Base-by-base conservation (phyloP, 2,797 vertebrate genomes). In the Cygnus olor region DNA sequence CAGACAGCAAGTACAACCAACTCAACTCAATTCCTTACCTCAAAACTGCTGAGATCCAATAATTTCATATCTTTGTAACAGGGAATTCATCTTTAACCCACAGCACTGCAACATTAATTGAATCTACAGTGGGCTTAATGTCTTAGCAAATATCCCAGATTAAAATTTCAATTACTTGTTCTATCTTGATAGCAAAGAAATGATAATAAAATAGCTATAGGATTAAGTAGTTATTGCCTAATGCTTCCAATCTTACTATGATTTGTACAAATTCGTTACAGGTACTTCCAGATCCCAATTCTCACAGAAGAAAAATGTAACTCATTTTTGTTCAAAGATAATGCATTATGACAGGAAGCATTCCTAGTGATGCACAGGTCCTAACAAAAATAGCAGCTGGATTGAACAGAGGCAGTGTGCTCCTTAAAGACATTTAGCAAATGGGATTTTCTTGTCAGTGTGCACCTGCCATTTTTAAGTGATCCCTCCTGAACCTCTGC, bases 1-100 rank as follows among this genome's bases (percentile, higher is more conserved):
- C 88, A 96, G 69, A 95, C 80, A 89, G 63, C 42, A 94, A 97
- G 61, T 54, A 69, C n/a, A 89, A 94, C 80, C 90, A 91, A 89
- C 40, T 25, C 58, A 89, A 61, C 80, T 96, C 80, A 84, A 51
- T 94, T 91, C 66, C 73, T 94, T 68, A 94, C 90, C 36, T 69
- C 51, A 13, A 89, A 97, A 93, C 63, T 45, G 57, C 82, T 53
- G 66, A 94, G 74, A 91, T 87, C 61, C 70, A 82, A 83, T 85
- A 89, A 83, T 83, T 82, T 56, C 0, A 1, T 83, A 17, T 56
- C 74, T 89, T 85, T 81, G 49, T 79, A 94, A 83, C 2, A 71
- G 25, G 0, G 0, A 83, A 81, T 65, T 69, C 24, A 9, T 80
- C 80, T 85, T 92, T 83, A 92, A 69, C 17, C 42, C 54, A 66